A percentile compares a stretch with the other conserved stretches of the same genome.
Evolutionary conservation across 2,888 invertebrate species (phyloP).

Genomic region (Apotomis turbidana): DNA sequence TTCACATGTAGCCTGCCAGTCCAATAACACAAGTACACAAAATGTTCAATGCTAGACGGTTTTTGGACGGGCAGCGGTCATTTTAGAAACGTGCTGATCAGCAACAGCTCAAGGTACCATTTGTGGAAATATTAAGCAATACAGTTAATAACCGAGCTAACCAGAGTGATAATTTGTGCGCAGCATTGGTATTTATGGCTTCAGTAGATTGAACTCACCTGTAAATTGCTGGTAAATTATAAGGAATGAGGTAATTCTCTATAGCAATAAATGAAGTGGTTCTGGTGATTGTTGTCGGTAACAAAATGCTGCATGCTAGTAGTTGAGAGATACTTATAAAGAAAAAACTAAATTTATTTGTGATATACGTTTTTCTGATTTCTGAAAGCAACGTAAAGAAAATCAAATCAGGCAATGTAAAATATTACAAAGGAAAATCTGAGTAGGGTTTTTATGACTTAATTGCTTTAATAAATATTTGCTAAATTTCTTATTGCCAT

Average conservation of each 20-base stretch:
- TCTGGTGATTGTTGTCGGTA: conserved; percentile 31
- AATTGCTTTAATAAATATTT: no score
- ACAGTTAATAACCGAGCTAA: conserved; percentile 19
- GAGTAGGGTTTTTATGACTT: no score
- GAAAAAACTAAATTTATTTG: not conserved
- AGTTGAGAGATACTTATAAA: conserved; percentile 25
- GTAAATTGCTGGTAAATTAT: conserved; percentile 9
- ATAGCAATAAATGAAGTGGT: conserved; percentile 24
- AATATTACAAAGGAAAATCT: no score
- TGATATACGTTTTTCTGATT: no score
- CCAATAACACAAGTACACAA: not conserved
- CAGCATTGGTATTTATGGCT: conserved; percentile 28
- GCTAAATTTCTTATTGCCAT: no score
- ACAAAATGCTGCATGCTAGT: conserved; percentile 45
- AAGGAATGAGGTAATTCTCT: conserved; percentile 5
- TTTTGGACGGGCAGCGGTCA: conserved; percentile 8
- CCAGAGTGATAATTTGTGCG: conserved; percentile 18
- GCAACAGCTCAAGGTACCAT: not conserved
- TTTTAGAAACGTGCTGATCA: not conserved
- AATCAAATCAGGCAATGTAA: no score
- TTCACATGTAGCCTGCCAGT: conserved; percentile 25
- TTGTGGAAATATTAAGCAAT: not conserved
- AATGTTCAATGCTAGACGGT: not conserved
- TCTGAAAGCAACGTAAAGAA: no score
- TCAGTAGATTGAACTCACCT: conserved; percentile 32